These are phyloP conservation scores for Emmelina monodactyla DNA, from an alignment of 2,888 invertebrate species.

Conservation along the genomic window DNA sequence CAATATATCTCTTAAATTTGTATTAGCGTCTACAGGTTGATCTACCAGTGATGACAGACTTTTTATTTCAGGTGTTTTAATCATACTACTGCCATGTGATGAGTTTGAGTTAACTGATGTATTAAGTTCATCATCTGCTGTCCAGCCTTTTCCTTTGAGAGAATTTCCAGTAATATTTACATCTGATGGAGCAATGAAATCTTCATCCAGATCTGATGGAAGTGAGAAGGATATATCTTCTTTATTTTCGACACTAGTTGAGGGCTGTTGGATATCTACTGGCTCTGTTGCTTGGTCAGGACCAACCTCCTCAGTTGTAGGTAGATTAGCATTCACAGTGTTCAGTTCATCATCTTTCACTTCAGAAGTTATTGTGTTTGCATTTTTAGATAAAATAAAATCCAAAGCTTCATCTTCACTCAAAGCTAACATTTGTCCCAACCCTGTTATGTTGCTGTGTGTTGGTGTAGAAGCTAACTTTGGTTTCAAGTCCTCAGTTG, in stretches of 20 bases:
- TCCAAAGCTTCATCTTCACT: conserved; percentile 77
- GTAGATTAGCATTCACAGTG: conserved; percentile 13
- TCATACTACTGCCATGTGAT: conserved; percentile 56
- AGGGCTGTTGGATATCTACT: conserved; percentile 32
- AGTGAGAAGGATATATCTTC: conserved; percentile 24
- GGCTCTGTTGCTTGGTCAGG: conserved; percentile 15
- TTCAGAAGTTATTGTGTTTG: conserved; percentile 34
- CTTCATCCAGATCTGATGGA: conserved; percentile 38
- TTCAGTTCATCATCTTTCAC: conserved; percentile 19
- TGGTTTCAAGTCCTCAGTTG: conserved; percentile 54
- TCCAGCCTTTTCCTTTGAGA: conserved; percentile 70
- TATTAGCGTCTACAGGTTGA: conserved; percentile 36
- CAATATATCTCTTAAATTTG: conserved; percentile 70
- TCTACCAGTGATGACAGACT: conserved; percentile 53
- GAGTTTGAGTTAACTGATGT: conserved; percentile 57
- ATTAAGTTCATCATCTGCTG: conserved; percentile 68
- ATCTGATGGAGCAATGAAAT: conserved; percentile 36
- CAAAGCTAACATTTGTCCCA: conserved; percentile 60
- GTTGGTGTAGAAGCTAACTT: conserved; percentile 41
- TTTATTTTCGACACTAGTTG: conserved; percentile 33
- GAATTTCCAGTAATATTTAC: conserved; percentile 68
- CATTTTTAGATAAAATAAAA: conserved; percentile 68
- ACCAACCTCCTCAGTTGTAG: conserved; percentile 3
- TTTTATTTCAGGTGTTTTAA: conserved; percentile 59
- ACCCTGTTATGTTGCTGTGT: conserved; percentile 35